Evolutionary conservation across 2,113 vertebrate species (phyloP), one percentile per base, ranked within the genome.

Genomic region (Cebidichthys violaceus): DNA sequence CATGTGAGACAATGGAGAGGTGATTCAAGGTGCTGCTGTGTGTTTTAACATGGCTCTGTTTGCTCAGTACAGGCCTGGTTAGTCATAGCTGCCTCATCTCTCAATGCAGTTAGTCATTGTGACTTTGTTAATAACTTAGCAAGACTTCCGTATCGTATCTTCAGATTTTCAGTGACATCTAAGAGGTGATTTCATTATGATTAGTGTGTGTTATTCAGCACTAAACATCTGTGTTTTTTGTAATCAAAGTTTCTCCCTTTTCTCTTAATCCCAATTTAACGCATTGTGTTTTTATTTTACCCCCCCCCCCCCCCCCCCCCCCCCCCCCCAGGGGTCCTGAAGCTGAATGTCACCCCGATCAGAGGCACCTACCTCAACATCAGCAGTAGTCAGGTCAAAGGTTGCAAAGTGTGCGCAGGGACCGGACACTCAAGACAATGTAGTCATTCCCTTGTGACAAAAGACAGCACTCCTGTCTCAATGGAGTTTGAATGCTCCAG

Each of bases 401-500:
- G 62, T 11, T 95, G 95, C 71, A 1, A 70, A 3, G 90, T 94
- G 60, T 95, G 89, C 70, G 65, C 57, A 0, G 29, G 13, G 7
- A 29, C 50, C 31, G 78, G 66, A 7, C 9, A 6, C 13, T 2
- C 47, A 7, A 13, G 0, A 1, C 17, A 0, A 17, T 95, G 94
- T 62, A 5, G 6, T 2, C 13, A 81, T 0, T 75, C 57, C 15
- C 17, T 84, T 1, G 4, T n/a, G 9, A 54, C 95, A 8, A 77
- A 4, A 62, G 18, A 27, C 27, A 43, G 10, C 10, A 9, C 18
- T 8, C 17, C 33, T 33, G 77, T 75, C 1, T 18, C 68, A 0
- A n/a, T 95, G 75, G 47, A 84, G 27, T 93, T 95, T 45, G 54
- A 6, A 1, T 95, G 95, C 83, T 1, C 74, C 65, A 75, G 24